Evolutionary conservation across 2,113 vertebrate species (phyloP).

Genomic region (Lampris incognitus): DNA sequence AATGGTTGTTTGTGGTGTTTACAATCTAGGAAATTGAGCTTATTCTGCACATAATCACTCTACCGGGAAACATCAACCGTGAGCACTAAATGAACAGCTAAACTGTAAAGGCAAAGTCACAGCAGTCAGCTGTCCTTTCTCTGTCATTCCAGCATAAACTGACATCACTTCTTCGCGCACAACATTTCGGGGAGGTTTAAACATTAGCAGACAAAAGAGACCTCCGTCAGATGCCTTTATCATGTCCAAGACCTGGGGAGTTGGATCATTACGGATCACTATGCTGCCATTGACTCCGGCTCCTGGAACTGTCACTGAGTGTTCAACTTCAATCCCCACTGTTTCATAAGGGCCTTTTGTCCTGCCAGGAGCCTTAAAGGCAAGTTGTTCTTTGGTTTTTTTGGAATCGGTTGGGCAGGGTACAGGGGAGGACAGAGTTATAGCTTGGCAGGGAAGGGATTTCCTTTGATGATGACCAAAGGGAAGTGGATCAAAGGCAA

Average conservation of each 20-base stretch:
- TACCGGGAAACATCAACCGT: neutral
- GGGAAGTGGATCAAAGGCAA: conserved; percentile 39
- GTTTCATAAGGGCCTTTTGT: neutral
- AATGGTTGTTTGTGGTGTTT: too few relatives aligned
- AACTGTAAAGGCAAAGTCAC: neutral
- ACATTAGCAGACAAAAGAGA: neutral
- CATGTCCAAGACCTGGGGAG: neutral
- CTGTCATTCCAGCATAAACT: neutral
- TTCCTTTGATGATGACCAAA: conserved; percentile 48
- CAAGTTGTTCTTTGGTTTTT: neutral
- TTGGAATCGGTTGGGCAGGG: conserved; percentile 11
- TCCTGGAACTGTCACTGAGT: neutral
- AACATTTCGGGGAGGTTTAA: too few relatives aligned
- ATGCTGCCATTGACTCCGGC: neutral
- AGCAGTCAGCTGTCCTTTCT: neutral
- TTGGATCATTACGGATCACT: conserved; percentile 37
- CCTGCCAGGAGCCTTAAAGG: neutral
- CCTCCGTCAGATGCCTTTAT: neutral
- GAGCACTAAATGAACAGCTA: neutral
- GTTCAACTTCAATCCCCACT: neutral
- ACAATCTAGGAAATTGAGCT: neutral
- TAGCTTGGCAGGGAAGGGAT: conserved; percentile 9
- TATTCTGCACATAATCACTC: neutral
- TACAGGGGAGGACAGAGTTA: conserved; percentile 27
- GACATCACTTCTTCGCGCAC: neutral